Conservation (phyloP, 2,113 vertebrate genomes). For the Chloebia gouldiae region DNA sequence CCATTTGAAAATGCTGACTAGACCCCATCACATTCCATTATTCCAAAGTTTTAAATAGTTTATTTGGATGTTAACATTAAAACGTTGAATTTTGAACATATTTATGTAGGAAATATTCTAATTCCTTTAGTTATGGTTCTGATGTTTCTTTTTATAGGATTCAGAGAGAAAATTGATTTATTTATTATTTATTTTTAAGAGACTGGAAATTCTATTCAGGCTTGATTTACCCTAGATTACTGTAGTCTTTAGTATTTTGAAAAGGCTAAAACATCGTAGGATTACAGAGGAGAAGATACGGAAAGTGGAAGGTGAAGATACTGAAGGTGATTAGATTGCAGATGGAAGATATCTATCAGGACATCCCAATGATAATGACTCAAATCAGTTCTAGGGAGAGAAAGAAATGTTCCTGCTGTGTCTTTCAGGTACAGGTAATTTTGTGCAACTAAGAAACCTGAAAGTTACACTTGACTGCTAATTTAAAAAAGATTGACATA, state of each 20-base stretch:
- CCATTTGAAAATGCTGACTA: background rate
- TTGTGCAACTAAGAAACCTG: background rate
- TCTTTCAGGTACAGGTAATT: background rate
- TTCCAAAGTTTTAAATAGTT: background rate
- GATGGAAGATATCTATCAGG: background rate
- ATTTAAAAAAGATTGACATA: background rate
- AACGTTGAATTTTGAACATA: background rate
- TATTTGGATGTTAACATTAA: background rate
- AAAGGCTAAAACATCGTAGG: background rate
- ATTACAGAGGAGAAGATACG: background rate
- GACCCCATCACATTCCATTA: background rate
- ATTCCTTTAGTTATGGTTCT: background rate
- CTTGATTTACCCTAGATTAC: background rate
- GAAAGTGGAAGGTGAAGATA: background rate
- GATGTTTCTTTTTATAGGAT: background rate
- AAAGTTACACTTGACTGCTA: background rate
- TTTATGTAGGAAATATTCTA: background rate
- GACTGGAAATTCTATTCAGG: background rate
- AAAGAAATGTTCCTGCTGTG: background rate
- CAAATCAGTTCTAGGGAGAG: background rate
- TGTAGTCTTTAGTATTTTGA: background rate
- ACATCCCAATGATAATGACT: rapidly evolving
- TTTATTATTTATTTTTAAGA: background rate
- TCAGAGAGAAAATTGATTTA: background rate
- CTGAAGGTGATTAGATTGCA: background rate